A percentile compares a stretch with the other conserved stretches of the same genome.
phyloP scores from a whole-genome alignment of 2,113 vertebrate species.

The Thunnus thynnus region DNA sequence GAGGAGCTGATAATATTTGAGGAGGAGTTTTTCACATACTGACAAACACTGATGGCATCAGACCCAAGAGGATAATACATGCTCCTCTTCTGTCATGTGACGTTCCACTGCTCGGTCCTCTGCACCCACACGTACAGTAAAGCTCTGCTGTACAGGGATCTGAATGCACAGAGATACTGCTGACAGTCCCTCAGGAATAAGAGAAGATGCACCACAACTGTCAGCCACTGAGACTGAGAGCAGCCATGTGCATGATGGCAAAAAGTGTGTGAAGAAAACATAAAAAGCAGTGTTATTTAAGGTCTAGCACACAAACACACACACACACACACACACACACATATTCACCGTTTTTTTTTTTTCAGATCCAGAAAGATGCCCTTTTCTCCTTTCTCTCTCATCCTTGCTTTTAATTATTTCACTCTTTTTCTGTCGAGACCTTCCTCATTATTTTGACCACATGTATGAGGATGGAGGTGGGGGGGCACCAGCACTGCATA shows the following conservation, averaged over 20 bases:
- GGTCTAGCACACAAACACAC: not conserved
- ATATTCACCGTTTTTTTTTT: not conserved
- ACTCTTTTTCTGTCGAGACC: not conserved
- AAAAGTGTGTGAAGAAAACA: constrained; percentile 21
- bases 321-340: no score
- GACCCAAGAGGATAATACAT: not conserved
- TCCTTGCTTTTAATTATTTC: constrained; percentile 41
- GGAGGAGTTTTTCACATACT: not conserved
- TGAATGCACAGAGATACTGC: constrained; percentile 4
- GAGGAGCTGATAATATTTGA: not conserved
- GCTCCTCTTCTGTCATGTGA: not conserved
- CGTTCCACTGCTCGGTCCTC: constrained; percentile 11
- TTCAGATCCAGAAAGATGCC: not conserved
- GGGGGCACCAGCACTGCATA: not conserved
- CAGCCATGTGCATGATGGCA: constrained; percentile 47
- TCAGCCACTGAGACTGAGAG: constrained; percentile 20
- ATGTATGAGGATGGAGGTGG: not conserved
- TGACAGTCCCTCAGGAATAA: constrained; percentile 18
- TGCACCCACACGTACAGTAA: constrained; percentile 8
- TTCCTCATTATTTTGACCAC: constrained; percentile 52
- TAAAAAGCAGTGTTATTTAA: constrained; percentile 5
- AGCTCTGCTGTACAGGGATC: not conserved
- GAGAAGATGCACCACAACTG: constrained; percentile 22
- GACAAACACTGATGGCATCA: no score
- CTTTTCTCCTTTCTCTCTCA: constrained; percentile 16